Conservation (phyloP, 2,113 vertebrate species). For the Cynoglossus semilaevis region DNA sequence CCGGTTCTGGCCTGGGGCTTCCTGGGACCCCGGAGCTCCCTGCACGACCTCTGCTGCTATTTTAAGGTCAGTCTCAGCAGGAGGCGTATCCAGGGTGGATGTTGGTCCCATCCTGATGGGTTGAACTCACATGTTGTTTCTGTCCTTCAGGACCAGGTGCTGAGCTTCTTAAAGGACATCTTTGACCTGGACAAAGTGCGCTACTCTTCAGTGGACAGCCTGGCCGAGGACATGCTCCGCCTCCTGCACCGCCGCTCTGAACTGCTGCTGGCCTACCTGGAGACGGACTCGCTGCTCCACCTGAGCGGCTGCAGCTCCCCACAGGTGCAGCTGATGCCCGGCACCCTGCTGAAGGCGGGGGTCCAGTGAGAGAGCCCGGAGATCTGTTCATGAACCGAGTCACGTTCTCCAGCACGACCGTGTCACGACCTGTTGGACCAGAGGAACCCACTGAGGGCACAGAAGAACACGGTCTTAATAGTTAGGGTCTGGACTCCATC, state of each 20-base stretch:
- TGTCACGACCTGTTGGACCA: too few species aligned
- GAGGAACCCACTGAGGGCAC: too few species aligned
- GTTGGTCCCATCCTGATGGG: too few species aligned
- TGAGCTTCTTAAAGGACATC: constrained; percentile 93
- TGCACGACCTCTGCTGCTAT: constrained; percentile 92
- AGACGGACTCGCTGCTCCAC: constrained; percentile 71
- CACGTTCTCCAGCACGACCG: too few species aligned
- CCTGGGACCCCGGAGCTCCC: constrained; percentile 88
- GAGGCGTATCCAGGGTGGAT: not conserved
- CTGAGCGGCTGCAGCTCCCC: constrained; percentile 55
- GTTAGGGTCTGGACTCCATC: too few species aligned
- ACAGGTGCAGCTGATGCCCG: constrained; percentile 57
- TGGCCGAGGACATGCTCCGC: constrained; percentile 87
- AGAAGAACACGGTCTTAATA: too few species aligned
- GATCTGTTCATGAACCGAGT: too few species aligned
- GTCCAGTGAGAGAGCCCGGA: constrained; percentile 64
- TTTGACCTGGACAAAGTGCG: constrained; percentile 96
- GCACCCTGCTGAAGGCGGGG: constrained; percentile 71
- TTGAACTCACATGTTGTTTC: not conserved
- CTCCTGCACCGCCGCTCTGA: constrained; percentile 84
- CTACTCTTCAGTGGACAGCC: constrained; percentile 82
- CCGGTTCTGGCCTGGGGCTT: constrained; percentile 96
- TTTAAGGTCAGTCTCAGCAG: constrained; percentile 84
- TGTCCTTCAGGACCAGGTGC: constrained; percentile 84
- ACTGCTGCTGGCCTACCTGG: constrained; percentile 82